These are phyloP conservation scores for Halichoerus grypus DNA, from an alignment of 2,113 vertebrate genomes.

Conservation along the genomic window DNA sequence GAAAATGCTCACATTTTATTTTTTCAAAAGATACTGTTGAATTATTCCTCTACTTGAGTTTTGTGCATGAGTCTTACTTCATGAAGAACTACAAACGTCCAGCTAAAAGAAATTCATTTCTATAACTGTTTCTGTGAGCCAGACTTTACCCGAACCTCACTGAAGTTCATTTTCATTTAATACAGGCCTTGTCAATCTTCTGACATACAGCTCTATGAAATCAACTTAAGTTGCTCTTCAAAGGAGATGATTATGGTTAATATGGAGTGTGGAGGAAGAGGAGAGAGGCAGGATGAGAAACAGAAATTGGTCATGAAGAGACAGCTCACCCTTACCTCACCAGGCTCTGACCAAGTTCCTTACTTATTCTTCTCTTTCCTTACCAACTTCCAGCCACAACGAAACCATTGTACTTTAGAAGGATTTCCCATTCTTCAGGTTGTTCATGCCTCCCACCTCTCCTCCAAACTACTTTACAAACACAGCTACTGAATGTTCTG, in stretches of 20 bases:
- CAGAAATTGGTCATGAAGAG: background rate
- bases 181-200: background rate
- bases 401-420: background rate
- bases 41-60: background rate
- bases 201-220: background rate
- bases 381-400: background rate
- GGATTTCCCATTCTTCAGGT: background rate
- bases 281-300: background rate
- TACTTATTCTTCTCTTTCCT: background rate
- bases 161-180: background rate
- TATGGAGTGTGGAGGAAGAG: background rate
- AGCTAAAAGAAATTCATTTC: background rate
- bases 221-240: background rate
- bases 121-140: background rate
- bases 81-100: background rate
- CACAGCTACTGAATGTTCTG: background rate
- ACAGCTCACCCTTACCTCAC: background rate
- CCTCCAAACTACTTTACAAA: background rate
- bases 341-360: background rate
- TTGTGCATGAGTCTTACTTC: background rate
- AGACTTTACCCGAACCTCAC: background rate
- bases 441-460: background rate
- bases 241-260: background rate
- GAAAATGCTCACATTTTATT: background rate
- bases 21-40: background rate